Evolutionary conservation across 2,113 vertebrate genomes (phyloP), one percentile per base, ranked within the genome.

Genomic region (Apteryx owenii): DNA sequence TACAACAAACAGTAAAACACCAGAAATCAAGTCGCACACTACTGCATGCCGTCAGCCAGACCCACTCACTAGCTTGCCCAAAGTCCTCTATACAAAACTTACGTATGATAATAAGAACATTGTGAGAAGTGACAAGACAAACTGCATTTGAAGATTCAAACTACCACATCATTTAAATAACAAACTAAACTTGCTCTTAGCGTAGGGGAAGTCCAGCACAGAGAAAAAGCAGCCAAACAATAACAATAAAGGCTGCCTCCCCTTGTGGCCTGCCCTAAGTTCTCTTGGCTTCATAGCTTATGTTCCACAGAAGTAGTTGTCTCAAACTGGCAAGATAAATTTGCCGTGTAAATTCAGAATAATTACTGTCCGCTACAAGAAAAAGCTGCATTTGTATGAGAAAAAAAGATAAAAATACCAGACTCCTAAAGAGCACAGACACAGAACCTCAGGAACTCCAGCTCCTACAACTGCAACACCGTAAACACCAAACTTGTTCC

Each of bases 261-360:
- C 60, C 16, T 60, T 70, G 68, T 18, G 81, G 66, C 53, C 68
- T 80, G 78, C 33, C 25, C 0, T 77, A 81, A 88, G 15, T 42
- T 91, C 85, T 68, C 76, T 44, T 79, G 75, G 68, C 72, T 75
- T 71, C 58, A 72, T 60, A 77, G 50, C 73, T 77, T 62, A 58
- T 53, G 33, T 51, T 53, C 48, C 48, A 53, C n/a, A 72, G 36
- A 53, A 25, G 10, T 1, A 51, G 93, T 33, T 83, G 85, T 83
- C 89, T 95, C 81, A 90, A 76, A 79, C 66, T 50, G 54, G 78
- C 89, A 54, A 64, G 71, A 88, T 60, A 93, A 83, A 96, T 68
- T 88, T 91, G 87, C 91, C 88, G n/a, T 86, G 93, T 88, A 96
- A 96, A 96, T 78, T 76, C 81, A 82, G 79, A 88, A 58, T 54